phyloP scores from a whole-genome alignment of 2,113 vertebrate species.

The Cromileptes altivelis region DNA sequence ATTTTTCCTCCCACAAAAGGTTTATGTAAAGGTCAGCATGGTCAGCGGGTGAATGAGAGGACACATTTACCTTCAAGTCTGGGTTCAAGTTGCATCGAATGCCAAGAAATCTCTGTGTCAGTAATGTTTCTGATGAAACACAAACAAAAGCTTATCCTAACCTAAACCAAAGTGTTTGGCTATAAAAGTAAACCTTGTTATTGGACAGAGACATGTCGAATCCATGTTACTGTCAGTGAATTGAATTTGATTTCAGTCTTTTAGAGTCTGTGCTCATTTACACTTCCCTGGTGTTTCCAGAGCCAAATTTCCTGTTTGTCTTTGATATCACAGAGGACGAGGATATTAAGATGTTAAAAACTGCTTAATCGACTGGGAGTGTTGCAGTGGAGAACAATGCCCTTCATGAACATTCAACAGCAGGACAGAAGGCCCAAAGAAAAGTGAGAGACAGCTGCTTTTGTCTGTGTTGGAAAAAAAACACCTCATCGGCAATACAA shows the following conservation, averaged over 20 bases:
- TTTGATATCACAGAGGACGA: neutral
- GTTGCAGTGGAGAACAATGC: constrained; percentile 3
- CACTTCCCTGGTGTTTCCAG: neutral
- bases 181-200: neutral
- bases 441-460: neutral
- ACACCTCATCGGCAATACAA: neutral
- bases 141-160: neutral
- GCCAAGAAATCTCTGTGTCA: neutral
- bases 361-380: neutral
- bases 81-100: neutral
- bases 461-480: constrained; percentile 9
- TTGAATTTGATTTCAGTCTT: neutral
- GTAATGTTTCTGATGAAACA: neutral
- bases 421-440: neutral
- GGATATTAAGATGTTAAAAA: neutral
- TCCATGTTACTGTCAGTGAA: neutral
- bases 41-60: neutral
- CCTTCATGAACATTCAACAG: constrained; percentile 2
- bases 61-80: neutral
- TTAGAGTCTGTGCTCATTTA: neutral
- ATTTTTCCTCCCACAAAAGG: neutral
- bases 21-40: constrained; percentile 46
- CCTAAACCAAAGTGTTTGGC: neutral
- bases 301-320: neutral
- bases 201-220: neutral